These are phyloP conservation scores for Cremastobaeus sp. DNA, from an alignment of 2,888 invertebrate species.

Conservation along the genomic window DNA sequence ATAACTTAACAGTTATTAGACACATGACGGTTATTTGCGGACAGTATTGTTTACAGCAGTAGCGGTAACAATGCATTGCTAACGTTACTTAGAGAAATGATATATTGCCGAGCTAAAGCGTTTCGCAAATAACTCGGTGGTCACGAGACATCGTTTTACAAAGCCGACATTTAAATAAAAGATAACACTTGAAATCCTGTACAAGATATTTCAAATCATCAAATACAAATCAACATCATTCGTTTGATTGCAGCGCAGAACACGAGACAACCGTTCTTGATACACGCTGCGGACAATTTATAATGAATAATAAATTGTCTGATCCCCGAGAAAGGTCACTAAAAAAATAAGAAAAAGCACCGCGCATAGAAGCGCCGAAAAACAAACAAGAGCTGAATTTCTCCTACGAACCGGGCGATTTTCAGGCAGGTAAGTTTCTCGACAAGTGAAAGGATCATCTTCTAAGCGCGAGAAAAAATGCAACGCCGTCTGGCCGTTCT, in stretches of 20 bases:
- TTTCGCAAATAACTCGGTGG: slow-evolving; percentile 44
- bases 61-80: slow-evolving; percentile 44
- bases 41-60: slow-evolving; percentile 27
- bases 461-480: slow-evolving; percentile 33
- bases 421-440: slow-evolving; percentile 11
- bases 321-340: not conserved
- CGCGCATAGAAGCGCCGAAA: not conserved
- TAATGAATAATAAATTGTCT: slow-evolving; percentile 11
- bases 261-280: no score
- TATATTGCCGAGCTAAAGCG: slow-evolving; percentile 48
- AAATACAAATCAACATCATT: slow-evolving; percentile 42
- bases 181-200: slow-evolving; percentile 23
- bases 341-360: not conserved
- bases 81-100: slow-evolving; percentile 39
- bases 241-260: slow-evolving; percentile 11
- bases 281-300: no score
- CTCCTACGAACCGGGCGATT: slow-evolving; percentile 4
- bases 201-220: slow-evolving; percentile 22
- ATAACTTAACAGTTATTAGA: slow-evolving; percentile 43
- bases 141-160: slow-evolving; percentile 38
- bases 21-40: slow-evolving; percentile 33
- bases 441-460: slow-evolving; percentile 39
- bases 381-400: slow-evolving; percentile 13
- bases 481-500: slow-evolving; percentile 10
- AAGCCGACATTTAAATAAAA: slow-evolving; percentile 48